A percentile compares a stretch with the other conserved stretches of the same genome.
Evolutionary conservation across 2,113 vertebrate species (phyloP).

Genomic region (Plecturocebus donacophilus): DNA sequence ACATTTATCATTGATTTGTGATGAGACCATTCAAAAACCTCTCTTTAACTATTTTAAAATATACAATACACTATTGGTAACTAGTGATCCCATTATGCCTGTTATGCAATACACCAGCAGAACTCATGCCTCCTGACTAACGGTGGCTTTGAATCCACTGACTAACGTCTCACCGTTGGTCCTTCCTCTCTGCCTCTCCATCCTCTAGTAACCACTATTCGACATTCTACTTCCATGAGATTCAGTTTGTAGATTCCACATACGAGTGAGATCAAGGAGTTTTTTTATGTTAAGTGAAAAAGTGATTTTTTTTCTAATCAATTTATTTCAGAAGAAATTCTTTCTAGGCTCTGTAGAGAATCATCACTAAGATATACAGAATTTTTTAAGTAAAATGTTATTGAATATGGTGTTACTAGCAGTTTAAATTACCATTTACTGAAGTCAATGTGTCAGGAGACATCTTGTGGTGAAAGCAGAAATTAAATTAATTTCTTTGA

Average conservation of each 20-base stretch:
- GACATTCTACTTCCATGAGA: not conserved
- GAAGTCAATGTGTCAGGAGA: not conserved
- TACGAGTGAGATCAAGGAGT: not conserved
- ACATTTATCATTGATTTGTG: not conserved
- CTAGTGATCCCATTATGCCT: not conserved
- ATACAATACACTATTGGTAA: not conserved
- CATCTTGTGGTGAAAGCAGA: constrained; percentile 9
- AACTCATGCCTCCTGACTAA: not conserved
- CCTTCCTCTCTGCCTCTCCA: not conserved
- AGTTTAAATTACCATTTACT: not conserved
- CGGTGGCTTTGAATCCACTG: not conserved
- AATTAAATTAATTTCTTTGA: not conserved
- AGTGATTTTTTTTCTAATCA: not conserved
- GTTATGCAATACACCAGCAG: not conserved
- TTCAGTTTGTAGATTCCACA: not conserved
- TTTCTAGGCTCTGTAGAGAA: not conserved
- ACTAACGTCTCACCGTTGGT: not conserved
- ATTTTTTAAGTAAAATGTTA: not conserved
- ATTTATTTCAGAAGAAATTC: not conserved
- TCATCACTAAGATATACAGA: not conserved
- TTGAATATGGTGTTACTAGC: not conserved
- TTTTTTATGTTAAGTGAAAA: not conserved
- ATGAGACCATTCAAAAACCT: not conserved
- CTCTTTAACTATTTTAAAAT: not conserved
- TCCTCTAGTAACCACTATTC: not conserved